A percentile compares a stretch with the other conserved stretches of the same genome.
phyloP scores from a whole-genome alignment of 2,113 vertebrate genomes.

The Chionodraco myersi region DNA sequence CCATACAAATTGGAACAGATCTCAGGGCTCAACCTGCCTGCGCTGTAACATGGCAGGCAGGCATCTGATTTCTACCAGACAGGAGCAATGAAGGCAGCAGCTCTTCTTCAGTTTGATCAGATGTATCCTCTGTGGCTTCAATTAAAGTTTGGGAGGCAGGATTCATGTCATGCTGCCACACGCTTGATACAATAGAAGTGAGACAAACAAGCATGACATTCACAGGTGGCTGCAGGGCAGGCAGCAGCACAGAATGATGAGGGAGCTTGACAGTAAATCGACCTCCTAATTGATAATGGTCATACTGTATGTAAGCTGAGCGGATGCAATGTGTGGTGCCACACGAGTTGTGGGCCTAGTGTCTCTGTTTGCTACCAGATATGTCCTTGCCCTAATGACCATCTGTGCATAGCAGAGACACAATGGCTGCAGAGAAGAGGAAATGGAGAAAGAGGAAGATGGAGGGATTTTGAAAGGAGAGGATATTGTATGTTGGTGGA shows the following conservation, averaged over 20 bases:
- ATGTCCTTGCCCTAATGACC: conserved; percentile 42
- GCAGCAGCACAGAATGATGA: conserved; percentile 28
- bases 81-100: conserved; percentile 6
- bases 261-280: conserved; percentile 38
- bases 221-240: conserved; percentile 31
- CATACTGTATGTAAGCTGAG: conserved; percentile 11
- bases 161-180: conserved; percentile 21
- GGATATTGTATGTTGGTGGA: conserved; percentile 35
- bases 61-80: conserved; percentile 23
- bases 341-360: neutral
- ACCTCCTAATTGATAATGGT: conserved; percentile 42
- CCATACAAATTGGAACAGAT: neutral
- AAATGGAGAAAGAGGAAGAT: conserved; percentile 41
- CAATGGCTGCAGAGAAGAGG: conserved; percentile 40
- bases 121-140: conserved; percentile 12
- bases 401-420: conserved; percentile 24
- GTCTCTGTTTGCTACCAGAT: conserved; percentile 45
- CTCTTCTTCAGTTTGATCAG: conserved; percentile 11
- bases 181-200: conserved; percentile 3
- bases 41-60: neutral
- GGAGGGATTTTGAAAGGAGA: conserved; percentile 25
- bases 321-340: neutral
- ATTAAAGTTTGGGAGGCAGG: conserved; percentile 12
- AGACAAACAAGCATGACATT: conserved; percentile 61
- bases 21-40: neutral